phyloP scores from a whole-genome alignment of 2,113 vertebrate genomes.

The Motacilla tschutschensis region DNA sequence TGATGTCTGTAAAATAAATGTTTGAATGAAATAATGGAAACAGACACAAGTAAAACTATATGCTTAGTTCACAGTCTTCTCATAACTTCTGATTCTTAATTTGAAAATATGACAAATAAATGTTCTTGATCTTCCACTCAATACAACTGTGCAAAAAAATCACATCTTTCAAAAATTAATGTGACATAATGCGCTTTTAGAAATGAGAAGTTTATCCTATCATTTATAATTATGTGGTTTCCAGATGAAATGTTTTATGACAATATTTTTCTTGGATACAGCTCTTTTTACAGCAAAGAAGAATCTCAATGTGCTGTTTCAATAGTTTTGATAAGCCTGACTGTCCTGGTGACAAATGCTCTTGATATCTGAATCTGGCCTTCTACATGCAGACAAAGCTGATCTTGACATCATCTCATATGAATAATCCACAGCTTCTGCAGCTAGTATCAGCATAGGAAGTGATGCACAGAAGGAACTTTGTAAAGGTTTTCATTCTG shows the following conservation, averaged over 20 bases:
- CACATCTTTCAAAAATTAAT: neutral
- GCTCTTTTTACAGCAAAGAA: neutral
- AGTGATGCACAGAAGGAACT: neutral
- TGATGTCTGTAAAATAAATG: neutral
- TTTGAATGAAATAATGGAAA: constrained; percentile 4
- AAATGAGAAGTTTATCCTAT: neutral
- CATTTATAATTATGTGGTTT: neutral
- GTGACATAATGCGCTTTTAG: neutral
- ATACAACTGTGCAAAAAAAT: neutral
- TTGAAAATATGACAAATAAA: neutral
- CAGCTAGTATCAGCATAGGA: neutral
- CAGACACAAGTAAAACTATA: neutral
- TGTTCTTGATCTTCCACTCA: neutral
- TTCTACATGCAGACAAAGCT: neutral
- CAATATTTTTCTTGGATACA: neutral
- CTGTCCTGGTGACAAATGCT: neutral
- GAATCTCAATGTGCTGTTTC: neutral
- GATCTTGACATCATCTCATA: neutral
- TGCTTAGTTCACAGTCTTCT: neutral
- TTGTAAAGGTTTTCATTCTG: neutral
- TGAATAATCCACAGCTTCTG: neutral
- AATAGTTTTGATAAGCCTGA: neutral
- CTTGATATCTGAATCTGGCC: neutral
- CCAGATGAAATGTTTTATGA: neutral
- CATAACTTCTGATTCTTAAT: neutral